Base-by-base conservation (phyloP, 1,140 invertebrate genomes). In the Drosophila ercepeae region DNA sequence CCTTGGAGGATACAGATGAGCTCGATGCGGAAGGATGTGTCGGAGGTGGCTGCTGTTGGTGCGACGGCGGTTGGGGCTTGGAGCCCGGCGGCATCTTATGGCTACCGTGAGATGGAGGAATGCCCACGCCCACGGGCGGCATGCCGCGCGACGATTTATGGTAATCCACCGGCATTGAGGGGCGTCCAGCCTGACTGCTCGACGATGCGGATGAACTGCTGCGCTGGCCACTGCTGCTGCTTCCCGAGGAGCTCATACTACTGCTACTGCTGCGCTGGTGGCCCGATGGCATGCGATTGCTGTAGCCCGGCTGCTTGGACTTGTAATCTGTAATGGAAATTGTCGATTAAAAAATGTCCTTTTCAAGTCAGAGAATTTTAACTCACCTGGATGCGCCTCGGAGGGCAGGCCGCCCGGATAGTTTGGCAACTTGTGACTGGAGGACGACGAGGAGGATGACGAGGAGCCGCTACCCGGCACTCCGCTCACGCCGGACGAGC, bases 391-490 rank as follows among this genome's bases (percentile, higher is more conserved):
- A 64, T 82, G 79, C 52, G 60, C 72, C 21, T 90, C 89, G 36
- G 76, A 59, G 27, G 75, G 64, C 60, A 86, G 27, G n/a, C 65
- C 61, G 44, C 75, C 75, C 29, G 82, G 39, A 70, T 88, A 90
- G 23, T 75, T 84, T 59, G 77, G 74, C 78, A 91, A 72, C 60
- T 89, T 83, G 76, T 90, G 90, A 78, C 75, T 73, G 65, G 78
- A 64, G 67, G 89, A 73, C 41, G 89, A 79, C 55, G 81, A 78
- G 34, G 77, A 59, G 55, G 88, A 64, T 41, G 88, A 50, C 41
- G 73, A 55, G 42, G 84, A 67, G 70, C 74, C 65, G 27, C 53
- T 77, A 49, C 61, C 59, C 25, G 60, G 77, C 11, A 53, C 60
- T 32, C 60, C 48, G 39, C 58, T 6, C 23, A 71, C 50, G 16